Conservation (phyloP, 2,888 invertebrate genomes). For the Aleiodes testaceus region DNA sequence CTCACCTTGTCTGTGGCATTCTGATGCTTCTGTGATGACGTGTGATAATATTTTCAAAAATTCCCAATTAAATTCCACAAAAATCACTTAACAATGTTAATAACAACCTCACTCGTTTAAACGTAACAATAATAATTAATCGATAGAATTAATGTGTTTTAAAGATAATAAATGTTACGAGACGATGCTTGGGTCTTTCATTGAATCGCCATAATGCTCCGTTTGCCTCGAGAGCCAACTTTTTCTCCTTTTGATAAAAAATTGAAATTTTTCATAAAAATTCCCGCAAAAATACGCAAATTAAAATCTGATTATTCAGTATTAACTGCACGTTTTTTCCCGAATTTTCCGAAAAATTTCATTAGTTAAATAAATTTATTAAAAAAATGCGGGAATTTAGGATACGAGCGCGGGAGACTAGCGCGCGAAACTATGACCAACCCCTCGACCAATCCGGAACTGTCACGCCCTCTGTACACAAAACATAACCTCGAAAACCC, state of each 20-base stretch:
- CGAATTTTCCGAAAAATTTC: conserved; percentile 16
- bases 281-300: neutral
- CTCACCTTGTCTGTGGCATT: conserved; percentile 71
- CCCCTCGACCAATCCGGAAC: conserved; percentile 64
- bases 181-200: conserved; percentile 58
- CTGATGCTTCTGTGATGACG: conserved; percentile 61
- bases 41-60: conserved; percentile 49
- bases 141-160: conserved; percentile 28
- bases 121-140: neutral
- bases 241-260: conserved; percentile 17
- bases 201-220: conserved; percentile 67
- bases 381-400: conserved; percentile 54
- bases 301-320: neutral
- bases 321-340: neutral
- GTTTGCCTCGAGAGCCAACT: conserved; percentile 27
- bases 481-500: conserved; percentile 65
- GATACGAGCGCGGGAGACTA: conserved; percentile 68
- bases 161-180: conserved; percentile 54
- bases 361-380: conserved; percentile 18
- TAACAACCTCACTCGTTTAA: neutral
- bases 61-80: neutral
- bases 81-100: conserved; percentile 23
- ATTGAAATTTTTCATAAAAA: neutral
- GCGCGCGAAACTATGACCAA: conserved; percentile 70
- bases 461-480: conserved; percentile 69